phyloP scores from a whole-genome alignment of 1,140 invertebrate species.

The Caerostris extrusa region DNA sequence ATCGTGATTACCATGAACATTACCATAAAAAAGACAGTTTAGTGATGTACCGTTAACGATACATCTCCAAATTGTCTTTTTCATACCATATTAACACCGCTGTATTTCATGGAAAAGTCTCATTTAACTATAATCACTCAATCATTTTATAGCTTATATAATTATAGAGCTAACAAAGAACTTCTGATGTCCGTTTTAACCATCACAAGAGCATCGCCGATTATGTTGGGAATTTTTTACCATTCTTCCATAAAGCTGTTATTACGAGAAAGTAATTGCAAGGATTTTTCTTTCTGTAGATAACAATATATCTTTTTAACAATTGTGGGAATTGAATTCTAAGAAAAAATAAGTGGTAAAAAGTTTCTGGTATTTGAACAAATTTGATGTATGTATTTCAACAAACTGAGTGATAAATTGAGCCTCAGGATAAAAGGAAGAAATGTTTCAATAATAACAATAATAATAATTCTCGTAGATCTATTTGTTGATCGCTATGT shows the following conservation, averaged over 20 bases:
- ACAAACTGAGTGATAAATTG: background rate
- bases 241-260: background rate
- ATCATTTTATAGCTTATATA: background rate
- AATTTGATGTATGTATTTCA: background rate
- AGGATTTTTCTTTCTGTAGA: background rate
- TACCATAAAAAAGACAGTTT: too few relatives aligned
- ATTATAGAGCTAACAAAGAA: background rate
- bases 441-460: too few relatives aligned
- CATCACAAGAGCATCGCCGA: background rate
- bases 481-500: background rate
- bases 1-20: too few relatives aligned
- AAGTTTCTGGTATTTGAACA: background rate
- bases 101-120: background rate
- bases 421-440: background rate
- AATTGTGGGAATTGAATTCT: constrained; percentile 20
- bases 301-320: background rate
- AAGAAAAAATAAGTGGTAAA: background rate
- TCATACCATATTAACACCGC: too few relatives aligned
- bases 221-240: background rate
- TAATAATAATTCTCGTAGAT: background rate
- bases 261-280: background rate
- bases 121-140: background rate
- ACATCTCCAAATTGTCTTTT: too few relatives aligned
- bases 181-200: background rate
- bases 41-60: too few relatives aligned